A percentile compares a stretch with the other conserved stretches of the same genome.
These are phyloP conservation scores for Xestobium rufovillosum DNA, from an alignment of 2,888 invertebrate species.

Conservation along the genomic window DNA sequence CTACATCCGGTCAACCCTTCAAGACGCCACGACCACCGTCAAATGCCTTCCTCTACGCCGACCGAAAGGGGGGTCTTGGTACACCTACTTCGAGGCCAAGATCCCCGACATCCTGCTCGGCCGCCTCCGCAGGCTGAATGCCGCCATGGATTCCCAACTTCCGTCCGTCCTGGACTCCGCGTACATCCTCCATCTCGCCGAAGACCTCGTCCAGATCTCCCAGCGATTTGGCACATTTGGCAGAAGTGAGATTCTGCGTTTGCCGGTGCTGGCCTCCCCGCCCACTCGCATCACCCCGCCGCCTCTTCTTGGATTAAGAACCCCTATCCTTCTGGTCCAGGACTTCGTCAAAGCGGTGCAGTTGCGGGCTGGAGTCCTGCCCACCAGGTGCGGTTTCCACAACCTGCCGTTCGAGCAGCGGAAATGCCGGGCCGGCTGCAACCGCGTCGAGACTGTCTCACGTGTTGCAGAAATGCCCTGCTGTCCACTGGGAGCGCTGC, in stretches of 20 bases:
- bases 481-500: slow-evolving; percentile 20
- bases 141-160: neutral
- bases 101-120: slow-evolving; percentile 2
- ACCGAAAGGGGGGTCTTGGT: slow-evolving; percentile 5
- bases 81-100: neutral
- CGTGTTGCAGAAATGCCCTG: slow-evolving; percentile 21
- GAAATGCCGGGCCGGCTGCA: slow-evolving; percentile 20
- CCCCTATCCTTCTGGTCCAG: slow-evolving; percentile 25
- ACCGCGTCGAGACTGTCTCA: slow-evolving; percentile 19
- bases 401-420: slow-evolving; percentile 21
- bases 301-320: slow-evolving; percentile 18
- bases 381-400: slow-evolving; percentile 22
- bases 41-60: slow-evolving; percentile 6
- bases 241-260: slow-evolving; percentile 14
- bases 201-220: slow-evolving; percentile 6
- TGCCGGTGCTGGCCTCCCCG: slow-evolving; percentile 18
- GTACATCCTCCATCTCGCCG: neutral
- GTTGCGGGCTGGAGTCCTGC: slow-evolving; percentile 27
- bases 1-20: too few species aligned
- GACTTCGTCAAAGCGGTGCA: slow-evolving; percentile 28
- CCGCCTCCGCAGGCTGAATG: neutral
- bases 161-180: slow-evolving; percentile 9
- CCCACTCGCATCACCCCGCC: neutral
- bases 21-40: too few species aligned
- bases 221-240: slow-evolving; percentile 7